Evolutionary conservation across 2,113 vertebrate species (phyloP).

Genomic region (Nyctibius bracteatus): DNA sequence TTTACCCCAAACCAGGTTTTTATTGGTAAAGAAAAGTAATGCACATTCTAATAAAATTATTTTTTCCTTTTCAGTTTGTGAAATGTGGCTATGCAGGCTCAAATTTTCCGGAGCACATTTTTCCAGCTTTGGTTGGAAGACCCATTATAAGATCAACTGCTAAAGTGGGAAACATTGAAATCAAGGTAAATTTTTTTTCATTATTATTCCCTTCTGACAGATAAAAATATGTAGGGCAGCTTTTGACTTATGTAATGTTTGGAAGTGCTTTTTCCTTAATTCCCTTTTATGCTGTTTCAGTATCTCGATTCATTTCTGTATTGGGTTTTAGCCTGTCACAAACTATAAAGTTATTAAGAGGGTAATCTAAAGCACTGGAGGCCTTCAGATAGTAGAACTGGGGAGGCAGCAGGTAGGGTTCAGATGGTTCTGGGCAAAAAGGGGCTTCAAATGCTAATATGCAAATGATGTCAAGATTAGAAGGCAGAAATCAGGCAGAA

Average conservation of each 20-base stretch:
- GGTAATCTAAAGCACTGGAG: not conserved
- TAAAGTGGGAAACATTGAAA: conserved; percentile 99
- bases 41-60: not conserved
- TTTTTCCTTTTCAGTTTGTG: conserved; percentile 86
- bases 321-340: not conserved
- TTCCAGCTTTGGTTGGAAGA: conserved; percentile 96
- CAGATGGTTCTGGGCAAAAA: not conserved
- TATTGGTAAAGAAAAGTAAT: not conserved
- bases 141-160: conserved; percentile 98
- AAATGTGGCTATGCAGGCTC: conserved; percentile 98
- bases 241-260: not conserved
- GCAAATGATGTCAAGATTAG: not conserved
- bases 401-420: not conserved
- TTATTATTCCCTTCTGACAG: conserved; percentile 28
- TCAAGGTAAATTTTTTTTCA: conserved; percentile 84
- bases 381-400: not conserved
- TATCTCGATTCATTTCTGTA: not conserved
- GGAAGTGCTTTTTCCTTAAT: not conserved
- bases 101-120: conserved; percentile 99
- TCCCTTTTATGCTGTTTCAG: not conserved
- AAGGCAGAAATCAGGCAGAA: not conserved
- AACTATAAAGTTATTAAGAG: not conserved
- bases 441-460: not conserved
- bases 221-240: not conserved
- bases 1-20: not conserved